These are phyloP conservation scores for Heterodera carotae DNA, from an alignment of 1,140 invertebrate genomes.

Conservation along the genomic window DNA sequence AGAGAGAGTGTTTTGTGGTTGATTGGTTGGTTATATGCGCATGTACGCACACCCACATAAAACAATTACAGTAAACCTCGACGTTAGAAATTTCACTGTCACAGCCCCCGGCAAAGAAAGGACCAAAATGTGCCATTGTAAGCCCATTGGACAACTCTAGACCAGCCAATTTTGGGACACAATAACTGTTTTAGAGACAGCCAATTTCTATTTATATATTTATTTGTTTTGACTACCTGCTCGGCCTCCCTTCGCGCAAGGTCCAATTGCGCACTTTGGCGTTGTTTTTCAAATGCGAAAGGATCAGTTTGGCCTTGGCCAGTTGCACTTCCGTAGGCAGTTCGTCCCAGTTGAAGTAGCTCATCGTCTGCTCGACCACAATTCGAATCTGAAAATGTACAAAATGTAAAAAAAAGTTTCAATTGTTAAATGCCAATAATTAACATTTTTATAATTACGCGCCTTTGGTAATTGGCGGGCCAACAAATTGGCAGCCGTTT, in stretches of 20 bases:
- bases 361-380: constrained; percentile 64
- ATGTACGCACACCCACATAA: too few species aligned
- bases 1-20: too few species aligned
- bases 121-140: too few species aligned
- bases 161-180: neutral
- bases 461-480: constrained; percentile 61
- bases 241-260: constrained; percentile 60
- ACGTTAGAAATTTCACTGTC: too few species aligned
- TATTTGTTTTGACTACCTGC: constrained; percentile 45
- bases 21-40: too few species aligned
- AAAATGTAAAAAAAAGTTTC: constrained; percentile 18
- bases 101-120: too few species aligned
- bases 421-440: constrained; percentile 12
- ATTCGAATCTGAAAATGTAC: constrained; percentile 56
- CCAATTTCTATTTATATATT: neutral
- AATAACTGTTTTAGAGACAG: neutral
- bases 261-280: constrained; percentile 65
- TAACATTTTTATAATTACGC: constrained; percentile 3
- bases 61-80: too few species aligned
- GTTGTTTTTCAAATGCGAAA: constrained; percentile 64
- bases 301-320: constrained; percentile 60
- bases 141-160: too few species aligned
- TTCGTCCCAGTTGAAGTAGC: constrained; percentile 64
- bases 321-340: constrained; percentile 46
- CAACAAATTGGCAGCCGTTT: constrained; percentile 59